Percentiles rank a stretch among this genome's conserved stretches.
Conservation (phyloP, 2,888 invertebrate genomes). For the Apotomis capreana region DNA sequence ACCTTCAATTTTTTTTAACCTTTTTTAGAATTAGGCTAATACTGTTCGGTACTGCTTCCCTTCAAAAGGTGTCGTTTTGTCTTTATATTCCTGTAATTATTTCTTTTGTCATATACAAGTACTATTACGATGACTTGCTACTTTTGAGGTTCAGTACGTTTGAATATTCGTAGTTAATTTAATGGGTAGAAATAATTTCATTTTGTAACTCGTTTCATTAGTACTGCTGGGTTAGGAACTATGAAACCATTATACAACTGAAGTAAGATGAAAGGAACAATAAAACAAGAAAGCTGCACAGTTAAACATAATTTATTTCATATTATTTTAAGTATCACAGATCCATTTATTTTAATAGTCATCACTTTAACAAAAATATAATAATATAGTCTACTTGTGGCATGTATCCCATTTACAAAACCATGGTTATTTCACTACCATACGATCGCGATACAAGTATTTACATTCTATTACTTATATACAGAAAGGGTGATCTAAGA, state of each 20-base stretch:
- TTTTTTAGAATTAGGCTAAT: no score
- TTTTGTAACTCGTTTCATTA: no score
- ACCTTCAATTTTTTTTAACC: no score
- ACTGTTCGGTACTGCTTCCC: no score
- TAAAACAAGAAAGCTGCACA: conserved; percentile 66
- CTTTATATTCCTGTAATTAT: no score
- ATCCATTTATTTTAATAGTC: conserved; percentile 82
- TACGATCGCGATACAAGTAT: conserved; percentile 66
- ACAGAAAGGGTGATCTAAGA: conserved; percentile 57
- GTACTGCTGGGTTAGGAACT: no score
- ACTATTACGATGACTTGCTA: no score
- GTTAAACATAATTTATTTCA: conserved; percentile 83
- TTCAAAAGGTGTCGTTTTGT: no score
- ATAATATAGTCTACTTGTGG: conserved; percentile 72
- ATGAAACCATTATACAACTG: not conserved
- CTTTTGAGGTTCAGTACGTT: no score
- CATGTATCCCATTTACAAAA: conserved; percentile 69
- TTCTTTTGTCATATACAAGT: no score
- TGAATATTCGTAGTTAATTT: no score
- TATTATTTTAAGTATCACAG: conserved; percentile 83
- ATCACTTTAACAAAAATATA: conserved; percentile 83
- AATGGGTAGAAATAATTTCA: no score
- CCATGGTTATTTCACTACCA: conserved; percentile 57
- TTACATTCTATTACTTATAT: conserved; percentile 74
- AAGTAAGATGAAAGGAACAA: conserved; percentile 38